A percentile compares a stretch with the other conserved stretches of the same genome.
Evolutionary conservation across 2,888 invertebrate genomes (phyloP).

Genomic region (Chironomus tentans): DNA sequence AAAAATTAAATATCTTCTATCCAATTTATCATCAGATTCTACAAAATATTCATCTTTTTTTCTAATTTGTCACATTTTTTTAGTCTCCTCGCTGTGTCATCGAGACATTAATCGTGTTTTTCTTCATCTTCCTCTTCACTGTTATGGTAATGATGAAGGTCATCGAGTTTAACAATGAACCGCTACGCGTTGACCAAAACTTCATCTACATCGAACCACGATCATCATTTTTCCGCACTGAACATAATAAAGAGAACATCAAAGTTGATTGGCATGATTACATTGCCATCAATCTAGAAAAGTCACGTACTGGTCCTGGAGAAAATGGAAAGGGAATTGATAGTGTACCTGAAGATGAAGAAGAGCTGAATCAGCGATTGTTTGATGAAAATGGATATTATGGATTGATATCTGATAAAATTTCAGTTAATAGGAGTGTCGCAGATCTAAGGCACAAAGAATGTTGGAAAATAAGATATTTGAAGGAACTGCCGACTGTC

Average conservation of each 20-base stretch:
- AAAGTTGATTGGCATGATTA: constrained; percentile 24
- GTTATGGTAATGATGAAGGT: background rate
- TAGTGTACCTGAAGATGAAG: background rate
- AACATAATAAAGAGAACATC: background rate
- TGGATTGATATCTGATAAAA: constrained; percentile 18
- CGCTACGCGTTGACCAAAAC: background rate
- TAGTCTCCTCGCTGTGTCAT: background rate
- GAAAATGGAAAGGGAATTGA: background rate
- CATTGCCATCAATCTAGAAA: background rate
- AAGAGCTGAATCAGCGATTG: background rate
- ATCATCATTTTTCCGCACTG: constrained; percentile 1
- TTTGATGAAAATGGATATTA: constrained; percentile 17
- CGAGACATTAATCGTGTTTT: background rate
- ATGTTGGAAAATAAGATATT: constrained; percentile 60
- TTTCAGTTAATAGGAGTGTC: constrained; percentile 13
- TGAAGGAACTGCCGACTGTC: constrained; percentile 63
- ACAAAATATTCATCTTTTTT: no score
- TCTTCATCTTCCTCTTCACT: background rate
- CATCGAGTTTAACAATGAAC: background rate
- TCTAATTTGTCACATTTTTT: background rate
- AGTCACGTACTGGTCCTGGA: background rate
- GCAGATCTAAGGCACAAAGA: background rate
- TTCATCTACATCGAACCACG: constrained; percentile 16
- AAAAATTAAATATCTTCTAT: no score
- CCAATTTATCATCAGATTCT: no score